Evolutionary conservation across 2,113 vertebrate species (phyloP).

Genomic region (Epinephelus lanceolatus): DNA sequence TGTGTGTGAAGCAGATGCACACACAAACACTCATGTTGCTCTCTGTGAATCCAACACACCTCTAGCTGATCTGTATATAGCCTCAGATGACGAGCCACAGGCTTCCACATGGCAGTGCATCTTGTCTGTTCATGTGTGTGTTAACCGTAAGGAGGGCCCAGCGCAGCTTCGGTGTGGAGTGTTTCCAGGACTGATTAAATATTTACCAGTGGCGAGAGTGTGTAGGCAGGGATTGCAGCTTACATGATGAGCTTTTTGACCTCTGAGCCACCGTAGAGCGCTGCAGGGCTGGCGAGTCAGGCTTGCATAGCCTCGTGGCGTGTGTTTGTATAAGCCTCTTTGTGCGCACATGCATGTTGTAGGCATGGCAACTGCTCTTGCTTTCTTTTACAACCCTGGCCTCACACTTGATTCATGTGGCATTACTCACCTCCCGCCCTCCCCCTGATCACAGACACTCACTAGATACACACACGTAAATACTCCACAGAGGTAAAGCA

Average conservation of each 20-base stretch:
- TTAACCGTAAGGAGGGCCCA: constrained; percentile 26
- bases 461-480: background rate
- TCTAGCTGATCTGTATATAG: constrained; percentile 18
- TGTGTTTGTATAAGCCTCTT: constrained; percentile 44
- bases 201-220: constrained; percentile 61
- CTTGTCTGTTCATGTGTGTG: background rate
- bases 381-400: constrained; percentile 27
- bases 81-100: background rate
- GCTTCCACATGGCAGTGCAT: background rate
- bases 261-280: constrained; percentile 45
- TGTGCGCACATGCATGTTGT: constrained; percentile 67
- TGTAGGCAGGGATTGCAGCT: constrained; percentile 52
- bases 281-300: constrained; percentile 30
- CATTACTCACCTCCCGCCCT: background rate
- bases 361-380: constrained; percentile 69
- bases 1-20: constrained; percentile 2
- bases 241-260: constrained; percentile 58
- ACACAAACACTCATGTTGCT: background rate
- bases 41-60: background rate
- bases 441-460: background rate
- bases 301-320: constrained; percentile 6
- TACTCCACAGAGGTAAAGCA: background rate
- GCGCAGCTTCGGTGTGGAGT: constrained; percentile 35
- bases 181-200: constrained; percentile 70
- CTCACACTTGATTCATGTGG: constrained; percentile 41